Conservation (phyloP, 2,797 vertebrate species). For the Platyrinchus mystaceus region DNA sequence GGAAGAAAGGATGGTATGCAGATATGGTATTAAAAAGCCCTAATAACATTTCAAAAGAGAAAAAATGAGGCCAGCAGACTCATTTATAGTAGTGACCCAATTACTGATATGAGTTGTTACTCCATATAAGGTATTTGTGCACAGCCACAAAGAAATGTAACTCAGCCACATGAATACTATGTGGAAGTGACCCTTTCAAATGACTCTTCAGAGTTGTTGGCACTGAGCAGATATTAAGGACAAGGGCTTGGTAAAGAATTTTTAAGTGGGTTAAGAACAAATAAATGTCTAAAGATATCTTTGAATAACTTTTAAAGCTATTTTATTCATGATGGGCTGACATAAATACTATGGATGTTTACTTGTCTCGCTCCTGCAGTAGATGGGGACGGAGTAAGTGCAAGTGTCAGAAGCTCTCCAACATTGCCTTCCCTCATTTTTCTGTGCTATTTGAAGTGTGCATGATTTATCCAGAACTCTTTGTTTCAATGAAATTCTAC, state of each 20-base stretch:
- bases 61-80: not conserved
- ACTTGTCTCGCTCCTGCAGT: not conserved
- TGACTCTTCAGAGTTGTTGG: not conserved
- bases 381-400: not conserved
- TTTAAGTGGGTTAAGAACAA: not conserved
- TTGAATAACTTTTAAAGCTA: not conserved
- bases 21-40: not conserved
- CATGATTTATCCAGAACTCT: not conserved
- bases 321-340: not conserved
- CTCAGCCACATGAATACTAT: not conserved
- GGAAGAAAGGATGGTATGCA: not conserved
- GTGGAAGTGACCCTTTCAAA: not conserved
- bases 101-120: not conserved
- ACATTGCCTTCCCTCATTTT: not conserved
- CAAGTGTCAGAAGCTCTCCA: not conserved
- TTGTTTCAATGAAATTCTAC: not conserved
- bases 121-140: not conserved
- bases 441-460: not conserved
- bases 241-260: not conserved
- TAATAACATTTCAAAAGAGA: not conserved
- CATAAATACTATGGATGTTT: not conserved
- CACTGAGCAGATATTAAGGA: not conserved
- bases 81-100: not conserved
- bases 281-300: not conserved
- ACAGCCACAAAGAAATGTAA: not conserved